Evolutionary conservation across 2,888 invertebrate species (phyloP).

Genomic region (Phymatocera aterrima): DNA sequence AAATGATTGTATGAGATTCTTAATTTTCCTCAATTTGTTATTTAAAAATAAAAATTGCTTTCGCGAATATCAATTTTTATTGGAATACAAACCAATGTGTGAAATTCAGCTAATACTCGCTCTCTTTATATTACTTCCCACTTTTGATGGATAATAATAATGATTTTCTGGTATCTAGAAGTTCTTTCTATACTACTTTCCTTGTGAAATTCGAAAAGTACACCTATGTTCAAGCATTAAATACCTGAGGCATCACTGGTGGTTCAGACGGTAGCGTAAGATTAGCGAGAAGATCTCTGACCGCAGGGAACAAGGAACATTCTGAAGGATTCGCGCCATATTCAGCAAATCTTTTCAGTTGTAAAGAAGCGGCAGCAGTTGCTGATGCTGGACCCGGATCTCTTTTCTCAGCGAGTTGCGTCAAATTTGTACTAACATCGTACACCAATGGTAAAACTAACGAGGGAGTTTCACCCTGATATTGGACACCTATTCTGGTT

Average conservation of each 20-base stretch:
- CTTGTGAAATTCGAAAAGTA: neutral
- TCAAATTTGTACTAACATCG: constrained; percentile 90
- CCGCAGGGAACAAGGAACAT: constrained; percentile 94
- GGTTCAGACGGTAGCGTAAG: constrained; percentile 88
- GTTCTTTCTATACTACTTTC: neutral
- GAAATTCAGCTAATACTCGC: no score
- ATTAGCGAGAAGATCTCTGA: constrained; percentile 91
- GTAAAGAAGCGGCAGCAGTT: constrained; percentile 80
- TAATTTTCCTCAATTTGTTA: neutral
- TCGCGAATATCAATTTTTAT: no score
- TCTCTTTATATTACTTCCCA: no score
- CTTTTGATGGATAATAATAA: no score
- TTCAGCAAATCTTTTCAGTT: constrained; percentile 85
- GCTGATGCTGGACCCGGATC: constrained; percentile 80
- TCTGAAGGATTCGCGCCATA: constrained; percentile 83
- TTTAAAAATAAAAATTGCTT: no score
- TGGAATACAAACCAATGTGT: no score
- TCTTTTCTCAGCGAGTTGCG: constrained; percentile 90
- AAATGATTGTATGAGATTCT: neutral
- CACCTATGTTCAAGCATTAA: neutral
- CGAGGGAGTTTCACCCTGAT: constrained; percentile 82
- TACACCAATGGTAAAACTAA: constrained; percentile 93
- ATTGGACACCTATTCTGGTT: constrained; percentile 81
- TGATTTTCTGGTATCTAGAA: no score
- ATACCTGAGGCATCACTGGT: constrained; percentile 76